phyloP scores from a whole-genome alignment of 1,140 invertebrate species.

The Apocrypta bakeri region DNA sequence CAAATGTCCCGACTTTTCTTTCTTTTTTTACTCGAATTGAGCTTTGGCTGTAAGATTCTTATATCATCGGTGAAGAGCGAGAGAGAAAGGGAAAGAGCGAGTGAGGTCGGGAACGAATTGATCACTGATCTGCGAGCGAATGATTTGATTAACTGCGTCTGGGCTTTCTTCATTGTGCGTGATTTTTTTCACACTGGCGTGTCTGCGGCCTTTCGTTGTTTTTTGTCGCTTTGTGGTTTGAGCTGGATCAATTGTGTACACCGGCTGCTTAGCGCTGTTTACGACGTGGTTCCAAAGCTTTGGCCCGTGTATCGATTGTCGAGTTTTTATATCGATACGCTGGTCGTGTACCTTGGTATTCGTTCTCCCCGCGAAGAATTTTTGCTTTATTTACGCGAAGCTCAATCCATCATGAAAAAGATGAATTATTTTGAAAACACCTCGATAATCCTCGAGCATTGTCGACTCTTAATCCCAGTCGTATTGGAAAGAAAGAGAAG shows the following conservation, averaged over 20 bases:
- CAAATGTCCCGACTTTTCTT: neutral
- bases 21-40: neutral
- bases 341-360: too few species aligned
- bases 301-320: too few species aligned
- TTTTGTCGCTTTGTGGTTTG: neutral
- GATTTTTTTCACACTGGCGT: neutral
- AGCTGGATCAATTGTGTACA: neutral
- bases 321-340: too few species aligned
- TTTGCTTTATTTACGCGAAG: too few species aligned
- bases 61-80: conserved; percentile 9
- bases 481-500: neutral
- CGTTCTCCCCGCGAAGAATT: too few species aligned
- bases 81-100: neutral
- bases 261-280: neutral
- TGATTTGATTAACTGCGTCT: conserved; percentile 34
- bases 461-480: neutral
- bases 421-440: neutral
- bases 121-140: conserved; percentile 18
- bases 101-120: neutral
- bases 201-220: neutral
- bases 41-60: conserved; percentile 6
- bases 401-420: neutral
- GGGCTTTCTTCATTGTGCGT: neutral
- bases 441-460: neutral
- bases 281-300: neutral